Evolutionary conservation across 2,888 invertebrate species (phyloP).

Genomic region (Stenodema calcarata): DNA sequence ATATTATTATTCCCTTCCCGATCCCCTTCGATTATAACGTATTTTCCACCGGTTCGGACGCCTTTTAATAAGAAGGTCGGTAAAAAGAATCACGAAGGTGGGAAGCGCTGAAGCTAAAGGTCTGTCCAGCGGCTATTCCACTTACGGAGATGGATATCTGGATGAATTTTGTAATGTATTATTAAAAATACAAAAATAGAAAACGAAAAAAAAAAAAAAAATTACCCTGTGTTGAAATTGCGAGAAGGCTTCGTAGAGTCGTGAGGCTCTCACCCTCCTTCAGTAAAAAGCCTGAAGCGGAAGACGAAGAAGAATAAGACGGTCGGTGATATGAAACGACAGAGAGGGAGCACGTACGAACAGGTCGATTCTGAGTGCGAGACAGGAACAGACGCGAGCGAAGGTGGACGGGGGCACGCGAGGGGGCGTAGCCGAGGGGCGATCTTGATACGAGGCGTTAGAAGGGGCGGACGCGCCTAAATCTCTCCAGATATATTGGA

Average conservation of each 20-base stretch:
- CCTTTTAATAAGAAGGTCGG: background rate
- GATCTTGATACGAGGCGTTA: slow-evolving; percentile 47
- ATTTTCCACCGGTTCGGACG: background rate
- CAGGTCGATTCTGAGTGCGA: background rate
- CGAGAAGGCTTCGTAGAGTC: background rate
- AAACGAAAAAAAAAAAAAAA: background rate
- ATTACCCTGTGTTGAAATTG: background rate
- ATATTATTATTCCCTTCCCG: background rate
- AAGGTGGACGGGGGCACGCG: slow-evolving; percentile 40
- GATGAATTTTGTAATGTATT: background rate
- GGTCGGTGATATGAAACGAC: background rate
- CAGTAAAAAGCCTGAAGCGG: background rate
- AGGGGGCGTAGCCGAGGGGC: slow-evolving; percentile 47
- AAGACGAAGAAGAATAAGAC: background rate
- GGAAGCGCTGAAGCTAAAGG: background rate
- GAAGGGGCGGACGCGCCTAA: slow-evolving; percentile 46
- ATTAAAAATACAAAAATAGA: background rate
- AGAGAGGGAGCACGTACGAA: background rate
- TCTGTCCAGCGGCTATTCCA: background rate
- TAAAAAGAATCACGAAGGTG: background rate
- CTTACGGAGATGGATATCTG: background rate
- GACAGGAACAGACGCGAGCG: background rate
- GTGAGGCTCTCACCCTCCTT: background rate
- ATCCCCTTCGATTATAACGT: background rate
- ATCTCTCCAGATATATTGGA: slow-evolving; percentile 44